Evolutionary conservation across 1,140 invertebrate genomes (phyloP), one percentile per base, ranked within the genome.

Genomic region (Drosophila sp.): DNA sequence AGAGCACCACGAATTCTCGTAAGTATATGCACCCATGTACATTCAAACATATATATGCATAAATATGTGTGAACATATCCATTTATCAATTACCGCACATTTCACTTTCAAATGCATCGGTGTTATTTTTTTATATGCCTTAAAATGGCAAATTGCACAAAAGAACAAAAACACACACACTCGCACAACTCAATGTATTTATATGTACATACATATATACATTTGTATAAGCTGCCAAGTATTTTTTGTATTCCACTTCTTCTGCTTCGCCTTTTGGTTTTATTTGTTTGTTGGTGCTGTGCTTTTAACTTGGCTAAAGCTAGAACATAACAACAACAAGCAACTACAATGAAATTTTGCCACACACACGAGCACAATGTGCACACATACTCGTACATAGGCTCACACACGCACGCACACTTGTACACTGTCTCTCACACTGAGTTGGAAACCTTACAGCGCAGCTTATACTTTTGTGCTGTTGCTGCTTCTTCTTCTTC

Each of bases 301-400:
- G 69, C 73, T 76, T 81, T 89, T 72, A 83, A 89, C 79, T 83
- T 89, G 83, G 79, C 83, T 86, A 75, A 78, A 84, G 79, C 83
- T 86, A 84, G 81, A 84, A 89, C 79, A 87, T 76, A 82, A 89
- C 76, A 86, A 87, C 71, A 87, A 89, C 62, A 79, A 72, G 53
- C 36, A 43, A 32, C 45, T 72, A 82, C 78, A 76, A 71, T 59
- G 51, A 83, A 80, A 80, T 72, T 80, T 89, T 80, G 63, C 78
- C 45, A 84, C 77, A 65, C 53, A 74, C 67, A 65, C 61, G 50
- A 59, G 72, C 66, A 13, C 38, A 50, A 57, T 54, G 14, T 38
- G 63, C 45, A 64, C 29, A 51, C 21, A 61, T 27, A 18, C 16
- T 32, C 45, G 18, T 27, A 46, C 45, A 34, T 7, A 46, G 43